Conservation (phyloP, 2,113 vertebrate genomes). For the Paramisgurnus dabryanus region DNA sequence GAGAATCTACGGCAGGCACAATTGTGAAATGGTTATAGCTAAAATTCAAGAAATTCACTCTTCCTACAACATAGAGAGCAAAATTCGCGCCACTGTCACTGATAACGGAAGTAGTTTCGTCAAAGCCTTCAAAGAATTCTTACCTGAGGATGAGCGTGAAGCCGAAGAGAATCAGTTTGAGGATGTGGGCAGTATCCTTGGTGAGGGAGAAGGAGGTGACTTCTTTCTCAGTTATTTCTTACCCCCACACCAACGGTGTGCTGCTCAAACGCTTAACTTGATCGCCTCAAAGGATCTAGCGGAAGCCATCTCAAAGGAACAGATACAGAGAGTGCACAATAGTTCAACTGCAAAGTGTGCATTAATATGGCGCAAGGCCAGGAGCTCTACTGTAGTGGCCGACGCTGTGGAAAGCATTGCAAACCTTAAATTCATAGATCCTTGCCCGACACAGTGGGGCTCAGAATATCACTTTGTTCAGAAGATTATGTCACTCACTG, state of each 20-base stretch:
- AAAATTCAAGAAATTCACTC: constrained; percentile 70
- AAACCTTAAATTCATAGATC: constrained; percentile 66
- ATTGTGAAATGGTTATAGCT: constrained; percentile 63
- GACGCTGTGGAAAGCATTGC: constrained; percentile 64
- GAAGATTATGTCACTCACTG: constrained; percentile 67
- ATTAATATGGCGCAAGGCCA: constrained; percentile 68
- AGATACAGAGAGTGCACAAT: constrained; percentile 66
- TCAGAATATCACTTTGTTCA: constrained; percentile 70
- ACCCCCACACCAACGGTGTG: constrained; percentile 68
- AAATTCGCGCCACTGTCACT: constrained; percentile 69
- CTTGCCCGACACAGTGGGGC: constrained; percentile 67
- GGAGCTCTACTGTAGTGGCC: constrained; percentile 65
- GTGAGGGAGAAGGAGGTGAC: constrained; percentile 68
- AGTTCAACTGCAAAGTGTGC: constrained; percentile 69
- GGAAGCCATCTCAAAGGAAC: constrained; percentile 69
- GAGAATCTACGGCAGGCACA: constrained; percentile 61
- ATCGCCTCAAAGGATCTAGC: constrained; percentile 71
- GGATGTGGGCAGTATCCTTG: constrained; percentile 64
- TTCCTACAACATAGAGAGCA: constrained; percentile 69
- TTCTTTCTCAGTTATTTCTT: constrained; percentile 62
- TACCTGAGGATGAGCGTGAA: constrained; percentile 55
- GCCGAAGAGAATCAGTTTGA: constrained; percentile 66
- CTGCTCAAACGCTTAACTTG: constrained; percentile 67
- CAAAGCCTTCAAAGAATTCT: constrained; percentile 71
- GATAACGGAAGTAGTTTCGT: constrained; percentile 72